phyloP scores from a whole-genome alignment of 23 tunicate genomes.

The Styela clava region DNA sequence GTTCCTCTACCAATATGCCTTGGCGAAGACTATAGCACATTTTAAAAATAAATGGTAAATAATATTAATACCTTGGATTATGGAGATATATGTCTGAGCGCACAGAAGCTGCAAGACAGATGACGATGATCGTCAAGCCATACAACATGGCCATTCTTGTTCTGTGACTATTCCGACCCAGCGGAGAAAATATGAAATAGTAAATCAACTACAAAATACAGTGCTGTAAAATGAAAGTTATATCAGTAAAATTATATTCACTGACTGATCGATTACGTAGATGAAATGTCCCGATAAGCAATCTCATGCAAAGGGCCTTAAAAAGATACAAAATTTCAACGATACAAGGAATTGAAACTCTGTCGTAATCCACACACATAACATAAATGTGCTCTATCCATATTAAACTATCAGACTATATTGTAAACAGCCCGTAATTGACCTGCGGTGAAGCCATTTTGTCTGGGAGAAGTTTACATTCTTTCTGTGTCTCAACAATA shows the following conservation, averaged over 20 bases:
- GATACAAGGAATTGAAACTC: background rate
- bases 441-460: no score
- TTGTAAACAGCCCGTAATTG: no score
- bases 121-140: background rate
- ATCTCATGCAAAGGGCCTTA: background rate
- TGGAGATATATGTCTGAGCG: background rate
- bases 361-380: no score
- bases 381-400: no score
- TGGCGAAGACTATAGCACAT: no score
- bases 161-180: background rate
- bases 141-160: background rate
- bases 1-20: no score
- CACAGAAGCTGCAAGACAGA: background rate
- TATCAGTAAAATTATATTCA: no score
- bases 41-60: no score
- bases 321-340: background rate
- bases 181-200: background rate
- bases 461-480: no score
- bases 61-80: background rate
- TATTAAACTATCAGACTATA: no score
- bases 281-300: background rate
- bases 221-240: background rate
- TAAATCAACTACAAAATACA: background rate
- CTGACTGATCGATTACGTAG: background rate
- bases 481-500: no score